A percentile compares a stretch with the other conserved stretches of the same genome.
phyloP scores from a whole-genome alignment of 2,113 vertebrate species.

The Hucho hucho region DNA sequence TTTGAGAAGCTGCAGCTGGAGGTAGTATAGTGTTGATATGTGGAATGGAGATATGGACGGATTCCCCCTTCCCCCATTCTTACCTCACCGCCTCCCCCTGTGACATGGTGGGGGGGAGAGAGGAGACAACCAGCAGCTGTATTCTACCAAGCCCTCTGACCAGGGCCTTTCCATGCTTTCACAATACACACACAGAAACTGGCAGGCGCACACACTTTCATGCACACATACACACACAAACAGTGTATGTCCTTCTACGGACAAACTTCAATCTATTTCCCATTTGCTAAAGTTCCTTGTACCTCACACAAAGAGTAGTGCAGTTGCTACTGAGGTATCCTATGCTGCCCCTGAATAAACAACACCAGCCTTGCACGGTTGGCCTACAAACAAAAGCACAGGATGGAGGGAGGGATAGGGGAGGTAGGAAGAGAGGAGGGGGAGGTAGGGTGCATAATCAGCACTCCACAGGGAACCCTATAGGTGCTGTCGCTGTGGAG shows the following conservation, averaged over 20 bases:
- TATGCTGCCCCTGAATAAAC: constrained; percentile 39
- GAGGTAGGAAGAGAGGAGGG: constrained; percentile 24
- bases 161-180: constrained; percentile 3
- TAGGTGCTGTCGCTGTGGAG: constrained; percentile 8
- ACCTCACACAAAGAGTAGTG: constrained; percentile 32
- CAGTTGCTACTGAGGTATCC: neutral
- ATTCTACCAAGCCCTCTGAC: constrained; percentile 17
- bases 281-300: constrained; percentile 34
- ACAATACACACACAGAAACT: neutral
- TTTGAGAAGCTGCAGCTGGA: constrained; percentile 30
- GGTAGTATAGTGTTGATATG: neutral
- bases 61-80: constrained; percentile 22
- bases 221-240: constrained; percentile 17
- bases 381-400: constrained; percentile 37
- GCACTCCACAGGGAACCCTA: constrained; percentile 18
- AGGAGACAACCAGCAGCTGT: constrained; percentile 56
- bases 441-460: constrained; percentile 36
- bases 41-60: neutral
- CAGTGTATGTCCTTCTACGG: neutral
- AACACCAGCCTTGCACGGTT: constrained; percentile 28
- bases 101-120: constrained; percentile 10
- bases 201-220: no score
- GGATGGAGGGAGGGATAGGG: constrained; percentile 8
- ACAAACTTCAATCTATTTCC: neutral
- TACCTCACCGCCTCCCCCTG: constrained; percentile 42